These are phyloP conservation scores for Otis tarda DNA, from an alignment of 2,113 vertebrate species.

Conservation along the genomic window DNA sequence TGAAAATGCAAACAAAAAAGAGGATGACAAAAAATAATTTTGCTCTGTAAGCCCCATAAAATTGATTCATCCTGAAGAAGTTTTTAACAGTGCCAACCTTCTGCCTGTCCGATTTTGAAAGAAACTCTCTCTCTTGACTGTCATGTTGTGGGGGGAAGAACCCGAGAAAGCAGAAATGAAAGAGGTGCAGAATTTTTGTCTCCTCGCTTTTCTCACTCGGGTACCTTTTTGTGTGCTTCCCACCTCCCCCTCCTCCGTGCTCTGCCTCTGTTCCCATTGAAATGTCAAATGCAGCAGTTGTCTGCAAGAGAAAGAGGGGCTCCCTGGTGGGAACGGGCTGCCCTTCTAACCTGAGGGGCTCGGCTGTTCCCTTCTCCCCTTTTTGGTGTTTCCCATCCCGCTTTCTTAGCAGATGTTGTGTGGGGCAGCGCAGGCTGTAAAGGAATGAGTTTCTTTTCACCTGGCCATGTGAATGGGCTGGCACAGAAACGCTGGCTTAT, in stretches of 20 bases:
- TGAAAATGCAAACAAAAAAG: conserved; percentile 46
- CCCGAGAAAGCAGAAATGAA: conserved; percentile 56
- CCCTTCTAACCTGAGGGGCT: conserved; percentile 84
- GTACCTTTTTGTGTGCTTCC: background rate
- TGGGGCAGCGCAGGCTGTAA: conserved; percentile 26
- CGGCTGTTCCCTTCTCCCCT: conserved; percentile 60
- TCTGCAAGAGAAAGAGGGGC: conserved; percentile 81
- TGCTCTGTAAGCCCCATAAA: background rate
- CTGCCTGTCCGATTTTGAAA: background rate
- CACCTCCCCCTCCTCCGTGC: background rate
- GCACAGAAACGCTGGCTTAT: background rate
- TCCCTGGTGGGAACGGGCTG: conserved; percentile 88
- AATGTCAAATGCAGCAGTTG: conserved; percentile 80
- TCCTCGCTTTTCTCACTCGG: background rate
- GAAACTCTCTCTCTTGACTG: conserved; percentile 32
- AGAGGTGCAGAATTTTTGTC: conserved; percentile 66
- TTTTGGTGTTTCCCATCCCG: conserved; percentile 66
- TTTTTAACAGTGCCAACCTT: background rate
- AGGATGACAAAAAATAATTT: background rate
- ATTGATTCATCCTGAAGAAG: background rate
- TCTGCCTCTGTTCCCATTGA: conserved; percentile 78
- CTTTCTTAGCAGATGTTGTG: conserved; percentile 73
- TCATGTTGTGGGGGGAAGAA: conserved; percentile 4
- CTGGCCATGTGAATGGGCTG: conserved; percentile 59
- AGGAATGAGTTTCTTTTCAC: conserved; percentile 64